Evolutionary conservation across 1,140 invertebrate species (phyloP), one percentile per base, ranked within the genome.

Genomic region (Procambarus virginalis): DNA sequence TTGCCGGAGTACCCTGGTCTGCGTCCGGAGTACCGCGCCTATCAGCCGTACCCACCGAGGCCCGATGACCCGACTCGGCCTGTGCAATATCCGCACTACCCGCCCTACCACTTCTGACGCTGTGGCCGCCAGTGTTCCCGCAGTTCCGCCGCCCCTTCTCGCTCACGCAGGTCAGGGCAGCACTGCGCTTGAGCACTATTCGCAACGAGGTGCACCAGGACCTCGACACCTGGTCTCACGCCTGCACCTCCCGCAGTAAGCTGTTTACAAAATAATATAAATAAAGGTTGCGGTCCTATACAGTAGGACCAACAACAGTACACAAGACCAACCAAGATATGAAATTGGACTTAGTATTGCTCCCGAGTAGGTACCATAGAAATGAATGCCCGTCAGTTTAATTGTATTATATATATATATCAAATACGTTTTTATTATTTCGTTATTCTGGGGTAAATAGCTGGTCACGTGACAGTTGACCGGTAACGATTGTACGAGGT

Each of bases 71-170:
- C 87, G 34, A 60, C 89, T 83, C 91, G 89, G 86, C 86, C 91
- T 60, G 89, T 91, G 89, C 90, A 92, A 79, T 90, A 90, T 76
- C 90, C 91, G 83, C 91, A 90, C 78, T 92, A 92, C 90, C 91
- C 91, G 86, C 91, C 91, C 78, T 92, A 92, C 84, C 91, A 92
- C 84, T 92, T 92, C 91, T 92, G 91, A 92, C 91, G 91, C 91
- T 92, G 91, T 92, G 91, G 91, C 91, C 89, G 89, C 89, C 91
- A 85, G 91, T 92, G 91, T 92, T 92, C 91, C 91, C 91, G 91
- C 86, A 86, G 89, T 81, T 60, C 88, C 81, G 84, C 91, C 76
- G 80, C 86, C 84, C 84, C 51, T 14, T 58, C 73, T 85, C 60
- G 14, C 78, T 82, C 77, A 78, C 55, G 84, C 84, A 86, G 51